Evolutionary conservation across 2,888 invertebrate genomes (phyloP), one percentile per base, ranked within the genome.

Genomic region (Oligia strigilis): DNA sequence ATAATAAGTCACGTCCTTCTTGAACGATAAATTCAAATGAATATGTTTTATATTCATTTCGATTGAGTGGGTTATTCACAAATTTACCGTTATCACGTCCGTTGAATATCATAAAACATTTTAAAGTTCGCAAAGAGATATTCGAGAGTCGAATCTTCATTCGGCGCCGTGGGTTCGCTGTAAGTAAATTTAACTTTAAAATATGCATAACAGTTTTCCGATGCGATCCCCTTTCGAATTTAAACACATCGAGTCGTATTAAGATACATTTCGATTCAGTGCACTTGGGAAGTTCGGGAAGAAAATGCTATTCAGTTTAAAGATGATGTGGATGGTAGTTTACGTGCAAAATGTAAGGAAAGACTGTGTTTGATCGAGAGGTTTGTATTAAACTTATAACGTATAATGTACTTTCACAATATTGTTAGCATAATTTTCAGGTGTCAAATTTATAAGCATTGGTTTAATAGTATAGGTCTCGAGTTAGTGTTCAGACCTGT

Each of bases 201-300:
- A 97, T 97, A 97, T 97, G 97, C 96, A 96, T 96, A 96, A 97
- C 96, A 96, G 96, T 96, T 97, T 96, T 96, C 96, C 96, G 92
- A 96, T 95, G 96, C 95, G 96, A 95, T 94, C 96, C 95, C 94
- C 94, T 94, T 94, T 94, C 91, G 90, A 97, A 97, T 96, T 97
- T 96, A 96, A 97, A 97, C 95, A 96, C 95, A 96, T 95, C 94
- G 93, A 93, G 88, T 94, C 94, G 94, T 96, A 96, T 97, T 97
- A 97, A 95, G 96, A 96, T 95, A 96, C 96, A 96, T 97, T 97
- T 94, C 95, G 91, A 96, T 96, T 96, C 96, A 94, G 92, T 93
- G 93, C 95, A 93, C 94, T 95, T 91, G 89, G 90, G 90, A 93
- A 95, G 92, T 95, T 94, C 86, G 87, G 89, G 80, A 89, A 92